Evolutionary conservation across 2,888 invertebrate genomes (phyloP).

Genomic region (Metopia argyrocephala): DNA sequence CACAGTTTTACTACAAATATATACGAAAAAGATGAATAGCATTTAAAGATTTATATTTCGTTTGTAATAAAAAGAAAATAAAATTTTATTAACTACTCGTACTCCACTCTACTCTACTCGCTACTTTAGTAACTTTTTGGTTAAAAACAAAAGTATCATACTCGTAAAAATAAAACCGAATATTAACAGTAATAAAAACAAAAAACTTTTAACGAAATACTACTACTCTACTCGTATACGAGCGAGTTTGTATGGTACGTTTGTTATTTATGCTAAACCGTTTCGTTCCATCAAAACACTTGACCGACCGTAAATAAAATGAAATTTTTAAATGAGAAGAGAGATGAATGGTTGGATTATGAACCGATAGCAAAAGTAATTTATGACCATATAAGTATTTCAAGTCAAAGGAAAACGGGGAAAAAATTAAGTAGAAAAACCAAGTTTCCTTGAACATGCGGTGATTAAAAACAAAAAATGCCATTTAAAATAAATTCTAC

Average conservation of each 20-base stretch:
- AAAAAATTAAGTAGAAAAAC: no score
- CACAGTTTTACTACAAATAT: not conserved
- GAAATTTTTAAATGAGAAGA: slow-evolving; percentile 29
- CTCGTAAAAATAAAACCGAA: no score
- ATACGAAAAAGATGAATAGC: slow-evolving; percentile 38
- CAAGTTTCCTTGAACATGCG: slow-evolving; percentile 18
- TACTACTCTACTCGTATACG: no score
- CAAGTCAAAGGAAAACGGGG: not conserved
- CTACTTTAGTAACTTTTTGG: not conserved
- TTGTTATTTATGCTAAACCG: slow-evolving; percentile 56
- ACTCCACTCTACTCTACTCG: no score
- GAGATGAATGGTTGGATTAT: slow-evolving; percentile 43
- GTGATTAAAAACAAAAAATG: slow-evolving; percentile 50
- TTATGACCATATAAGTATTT: slow-evolving; percentile 34
- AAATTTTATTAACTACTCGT: slow-evolving; percentile 53
- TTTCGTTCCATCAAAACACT: slow-evolving; percentile 57
- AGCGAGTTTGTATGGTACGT: no score
- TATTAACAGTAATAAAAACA: not conserved
- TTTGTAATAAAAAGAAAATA: slow-evolving; percentile 45
- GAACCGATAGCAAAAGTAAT: slow-evolving; percentile 49
- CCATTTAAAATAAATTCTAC: not conserved
- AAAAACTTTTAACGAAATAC: not conserved
- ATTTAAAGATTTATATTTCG: slow-evolving; percentile 41
- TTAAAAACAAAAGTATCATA: slow-evolving; percentile 37
- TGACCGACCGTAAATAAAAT: not conserved